A percentile compares a stretch with the other conserved stretches of the same genome.
These are phyloP conservation scores for Ips typographus DNA, from an alignment of 1,140 invertebrate species.

Conservation along the genomic window DNA sequence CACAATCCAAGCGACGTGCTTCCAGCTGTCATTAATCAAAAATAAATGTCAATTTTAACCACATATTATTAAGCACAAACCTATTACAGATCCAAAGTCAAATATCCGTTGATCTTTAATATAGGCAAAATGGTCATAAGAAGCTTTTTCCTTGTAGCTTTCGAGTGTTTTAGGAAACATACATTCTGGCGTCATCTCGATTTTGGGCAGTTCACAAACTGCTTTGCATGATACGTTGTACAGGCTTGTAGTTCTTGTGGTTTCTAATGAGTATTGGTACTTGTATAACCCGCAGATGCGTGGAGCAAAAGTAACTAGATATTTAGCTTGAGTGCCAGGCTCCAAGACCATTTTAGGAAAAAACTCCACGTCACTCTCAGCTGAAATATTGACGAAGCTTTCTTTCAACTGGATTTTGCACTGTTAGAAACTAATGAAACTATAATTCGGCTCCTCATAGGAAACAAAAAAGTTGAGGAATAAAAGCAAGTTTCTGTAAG, in stretches of 20 bases:
- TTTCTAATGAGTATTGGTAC: slow-evolving; percentile 38
- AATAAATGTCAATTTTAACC: slow-evolving; percentile 11
- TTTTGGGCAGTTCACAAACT: slow-evolving; percentile 42
- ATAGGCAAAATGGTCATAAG: slow-evolving; percentile 38
- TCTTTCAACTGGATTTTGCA: too few species aligned
- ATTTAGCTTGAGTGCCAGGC: slow-evolving; percentile 36
- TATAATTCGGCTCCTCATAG: neutral
- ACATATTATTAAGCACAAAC: slow-evolving; percentile 27
- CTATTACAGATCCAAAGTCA: slow-evolving; percentile 43
- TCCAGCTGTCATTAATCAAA: slow-evolving; percentile 7
- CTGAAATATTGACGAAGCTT: neutral
- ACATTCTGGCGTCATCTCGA: slow-evolving; percentile 39
- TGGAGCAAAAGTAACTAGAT: slow-evolving; percentile 42
- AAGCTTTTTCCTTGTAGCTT: slow-evolving; percentile 31
- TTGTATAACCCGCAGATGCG: slow-evolving; percentile 38
- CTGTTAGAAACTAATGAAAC: neutral
- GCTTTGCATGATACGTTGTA: slow-evolving; percentile 39
- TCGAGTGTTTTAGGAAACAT: slow-evolving; percentile 39
- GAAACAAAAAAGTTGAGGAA: neutral
- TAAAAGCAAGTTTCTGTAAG: neutral
- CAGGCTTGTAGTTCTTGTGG: slow-evolving; percentile 31
- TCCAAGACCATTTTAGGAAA: slow-evolving; percentile 37
- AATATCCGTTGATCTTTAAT: slow-evolving; percentile 37
- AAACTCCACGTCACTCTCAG: slow-evolving; percentile 13
- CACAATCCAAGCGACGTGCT: neutral